Evolutionary conservation across 1,140 invertebrate species (phyloP).

Genomic region (Aleiodes sp.): DNA sequence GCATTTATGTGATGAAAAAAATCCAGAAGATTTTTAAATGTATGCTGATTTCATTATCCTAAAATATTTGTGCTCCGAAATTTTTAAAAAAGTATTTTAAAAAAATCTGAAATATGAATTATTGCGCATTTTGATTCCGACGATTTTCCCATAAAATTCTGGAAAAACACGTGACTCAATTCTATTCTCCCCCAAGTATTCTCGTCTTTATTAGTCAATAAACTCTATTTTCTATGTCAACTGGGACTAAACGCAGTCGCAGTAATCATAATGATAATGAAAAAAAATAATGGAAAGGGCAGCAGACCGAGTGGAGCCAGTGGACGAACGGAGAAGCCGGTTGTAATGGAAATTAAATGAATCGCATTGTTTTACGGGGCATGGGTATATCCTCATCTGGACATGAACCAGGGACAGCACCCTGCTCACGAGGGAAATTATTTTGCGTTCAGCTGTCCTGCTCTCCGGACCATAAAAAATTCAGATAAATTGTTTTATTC

Average conservation of each 20-base stretch:
- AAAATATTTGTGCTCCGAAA: too few species aligned
- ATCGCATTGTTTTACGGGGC: slow-evolving; percentile 41
- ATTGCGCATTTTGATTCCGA: background rate
- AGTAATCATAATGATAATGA: too few species aligned
- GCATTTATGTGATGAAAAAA: too few species aligned
- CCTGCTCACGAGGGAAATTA: background rate
- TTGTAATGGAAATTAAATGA: slow-evolving; percentile 49
- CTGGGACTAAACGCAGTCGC: too few species aligned
- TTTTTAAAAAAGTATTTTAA: too few species aligned
- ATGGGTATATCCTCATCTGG: slow-evolving; percentile 1
- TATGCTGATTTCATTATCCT: too few species aligned
- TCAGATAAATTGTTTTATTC: background rate
- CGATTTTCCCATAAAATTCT: background rate
- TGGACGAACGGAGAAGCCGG: slow-evolving; percentile 23
- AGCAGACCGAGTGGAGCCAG: slow-evolving; percentile 13
- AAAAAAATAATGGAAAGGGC: slow-evolving; percentile 1
- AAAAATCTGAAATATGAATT: too few species aligned
- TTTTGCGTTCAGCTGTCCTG: background rate
- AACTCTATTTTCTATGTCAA: background rate
- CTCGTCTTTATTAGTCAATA: too few species aligned
- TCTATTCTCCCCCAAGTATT: too few species aligned
- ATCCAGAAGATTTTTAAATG: too few species aligned
- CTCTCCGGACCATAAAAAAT: background rate
- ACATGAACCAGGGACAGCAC: background rate
- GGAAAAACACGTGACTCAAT: too few species aligned